Conservation (phyloP, 2,113 vertebrate species). For the Sminthopsis crassicaudata region DNA sequence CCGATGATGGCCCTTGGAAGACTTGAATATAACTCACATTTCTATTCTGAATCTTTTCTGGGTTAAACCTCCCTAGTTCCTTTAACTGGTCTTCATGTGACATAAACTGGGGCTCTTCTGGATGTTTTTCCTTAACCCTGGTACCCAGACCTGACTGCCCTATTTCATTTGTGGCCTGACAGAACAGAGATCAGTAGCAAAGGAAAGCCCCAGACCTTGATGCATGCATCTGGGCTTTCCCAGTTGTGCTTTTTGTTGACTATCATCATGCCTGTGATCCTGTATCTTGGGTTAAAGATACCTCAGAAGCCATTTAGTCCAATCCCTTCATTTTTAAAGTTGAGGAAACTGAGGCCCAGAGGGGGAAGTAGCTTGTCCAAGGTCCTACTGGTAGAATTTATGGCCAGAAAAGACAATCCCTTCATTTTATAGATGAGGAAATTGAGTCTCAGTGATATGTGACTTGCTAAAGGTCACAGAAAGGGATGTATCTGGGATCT, state of each 20-base stretch:
- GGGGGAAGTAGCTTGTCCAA: background rate
- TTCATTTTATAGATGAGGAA: background rate
- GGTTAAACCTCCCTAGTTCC: background rate
- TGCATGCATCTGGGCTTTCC: background rate
- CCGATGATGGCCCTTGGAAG: background rate
- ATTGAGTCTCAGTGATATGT: background rate
- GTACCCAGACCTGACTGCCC: background rate
- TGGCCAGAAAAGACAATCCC: background rate
- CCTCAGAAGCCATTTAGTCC: background rate
- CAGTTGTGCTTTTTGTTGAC: background rate
- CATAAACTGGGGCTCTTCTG: background rate
- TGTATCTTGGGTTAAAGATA: background rate
- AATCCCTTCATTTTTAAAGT: background rate
- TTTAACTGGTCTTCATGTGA: background rate
- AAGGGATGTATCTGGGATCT: background rate
- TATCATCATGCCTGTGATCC: background rate
- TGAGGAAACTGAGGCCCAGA: background rate
- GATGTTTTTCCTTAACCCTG: background rate
- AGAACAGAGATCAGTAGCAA: background rate
- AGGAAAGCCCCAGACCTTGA: background rate
- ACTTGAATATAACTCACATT: background rate
- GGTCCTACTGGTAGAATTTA: background rate
- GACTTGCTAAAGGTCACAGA: background rate
- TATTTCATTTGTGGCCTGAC: background rate
- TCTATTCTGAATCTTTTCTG: background rate